A percentile compares a stretch with the other conserved stretches of the same genome.
phyloP scores from a whole-genome alignment of 2,797 vertebrate genomes.

The Pitangus sulphuratus region DNA sequence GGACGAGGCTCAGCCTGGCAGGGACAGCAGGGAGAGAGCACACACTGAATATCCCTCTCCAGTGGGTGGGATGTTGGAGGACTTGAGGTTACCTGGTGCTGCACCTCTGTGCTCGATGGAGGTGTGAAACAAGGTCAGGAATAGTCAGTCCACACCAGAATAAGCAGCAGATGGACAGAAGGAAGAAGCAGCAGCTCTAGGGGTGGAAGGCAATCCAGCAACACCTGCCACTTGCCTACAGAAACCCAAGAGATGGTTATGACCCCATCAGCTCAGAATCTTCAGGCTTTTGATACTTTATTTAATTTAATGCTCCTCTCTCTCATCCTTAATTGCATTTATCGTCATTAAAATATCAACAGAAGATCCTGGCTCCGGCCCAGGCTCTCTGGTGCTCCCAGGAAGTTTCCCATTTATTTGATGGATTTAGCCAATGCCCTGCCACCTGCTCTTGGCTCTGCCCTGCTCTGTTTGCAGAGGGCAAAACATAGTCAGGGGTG shows the following conservation, averaged over 20 bases:
- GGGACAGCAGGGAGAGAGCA: background rate
- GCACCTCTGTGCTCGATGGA: fast-evolving
- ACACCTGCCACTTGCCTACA: background rate
- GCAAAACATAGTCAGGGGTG: background rate
- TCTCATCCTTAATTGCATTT: conserved; percentile 47
- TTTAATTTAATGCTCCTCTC: conserved; percentile 39
- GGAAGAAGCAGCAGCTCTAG: background rate
- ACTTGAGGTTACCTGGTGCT: background rate
- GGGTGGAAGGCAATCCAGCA: background rate
- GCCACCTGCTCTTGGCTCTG: conserved; percentile 55
- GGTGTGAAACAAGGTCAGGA: background rate
- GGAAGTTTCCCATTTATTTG: conserved; percentile 41
- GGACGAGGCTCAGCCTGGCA: background rate
- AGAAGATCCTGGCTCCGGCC: conserved; percentile 45
- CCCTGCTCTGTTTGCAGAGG: conserved; percentile 3
- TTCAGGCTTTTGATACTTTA: background rate
- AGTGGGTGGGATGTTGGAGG: fast-evolving
- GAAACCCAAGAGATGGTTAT: background rate
- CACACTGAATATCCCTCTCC: fast-evolving
- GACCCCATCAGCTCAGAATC: background rate
- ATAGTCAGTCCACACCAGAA: fast-evolving
- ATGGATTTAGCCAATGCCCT: background rate
- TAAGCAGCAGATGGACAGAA: background rate
- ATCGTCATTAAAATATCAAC: conserved; percentile 53
- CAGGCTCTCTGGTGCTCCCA: conserved; percentile 24